phyloP scores from a whole-genome alignment of 2,113 vertebrate genomes.

The Mesitornis unicolor region DNA sequence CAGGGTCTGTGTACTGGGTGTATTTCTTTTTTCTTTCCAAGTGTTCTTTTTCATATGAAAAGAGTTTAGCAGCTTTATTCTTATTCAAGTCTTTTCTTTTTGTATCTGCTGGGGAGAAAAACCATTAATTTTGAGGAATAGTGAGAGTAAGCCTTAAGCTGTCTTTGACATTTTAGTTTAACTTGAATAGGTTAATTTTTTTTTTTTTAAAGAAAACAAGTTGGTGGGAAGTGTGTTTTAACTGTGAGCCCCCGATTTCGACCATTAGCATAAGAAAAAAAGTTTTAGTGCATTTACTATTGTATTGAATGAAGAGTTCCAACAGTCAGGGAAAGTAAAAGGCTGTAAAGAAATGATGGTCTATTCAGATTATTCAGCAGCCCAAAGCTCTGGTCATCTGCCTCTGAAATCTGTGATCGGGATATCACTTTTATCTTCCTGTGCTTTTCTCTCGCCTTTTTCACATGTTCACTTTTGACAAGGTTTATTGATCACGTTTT shows the following conservation, averaged over 20 bases:
- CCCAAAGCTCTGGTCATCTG: conserved; percentile 81
- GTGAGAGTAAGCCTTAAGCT: conserved; percentile 58
- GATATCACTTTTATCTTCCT: conserved; percentile 92
- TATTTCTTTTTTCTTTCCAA: conserved; percentile 50
- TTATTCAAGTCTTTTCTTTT: conserved; percentile 58
- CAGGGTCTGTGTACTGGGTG: conserved; percentile 29
- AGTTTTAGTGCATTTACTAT: conserved; percentile 94
- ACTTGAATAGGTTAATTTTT: conserved; percentile 69
- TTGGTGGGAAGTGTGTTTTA: conserved; percentile 82
- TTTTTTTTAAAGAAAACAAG: conserved; percentile 58
- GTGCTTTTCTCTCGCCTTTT: conserved; percentile 78
- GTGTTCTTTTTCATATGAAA: conserved; percentile 66
- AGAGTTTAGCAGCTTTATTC: conserved; percentile 61
- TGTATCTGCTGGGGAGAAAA: conserved; percentile 56
- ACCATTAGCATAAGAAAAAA: conserved; percentile 98
- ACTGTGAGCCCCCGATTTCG: conserved; percentile 80
- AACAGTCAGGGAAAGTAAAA: conserved; percentile 89
- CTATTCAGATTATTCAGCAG: conserved; percentile 89
- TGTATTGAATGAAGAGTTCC: conserved; percentile 93
- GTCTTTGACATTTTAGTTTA: conserved; percentile 70
- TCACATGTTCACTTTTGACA: conserved; percentile 82
- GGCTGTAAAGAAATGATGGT: conserved; percentile 85
- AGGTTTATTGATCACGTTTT: conserved; percentile 86
- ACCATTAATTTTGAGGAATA: conserved; percentile 65
- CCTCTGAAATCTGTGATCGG: conserved; percentile 83